These are phyloP conservation scores for Nyctalus aviator DNA, from an alignment of 2,797 vertebrate species.

Conservation along the genomic window DNA sequence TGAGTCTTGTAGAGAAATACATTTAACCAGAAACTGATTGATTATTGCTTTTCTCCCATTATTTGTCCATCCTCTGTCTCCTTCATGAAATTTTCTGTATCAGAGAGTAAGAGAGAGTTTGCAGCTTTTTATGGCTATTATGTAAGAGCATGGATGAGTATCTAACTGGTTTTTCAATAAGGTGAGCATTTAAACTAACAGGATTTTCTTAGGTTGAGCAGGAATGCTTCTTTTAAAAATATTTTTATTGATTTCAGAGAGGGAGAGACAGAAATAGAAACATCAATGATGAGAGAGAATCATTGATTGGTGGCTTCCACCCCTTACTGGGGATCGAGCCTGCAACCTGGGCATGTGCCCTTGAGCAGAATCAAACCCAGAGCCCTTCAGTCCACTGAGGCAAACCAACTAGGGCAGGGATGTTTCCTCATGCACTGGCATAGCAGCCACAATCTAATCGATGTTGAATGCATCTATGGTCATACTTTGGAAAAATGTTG, in stretches of 20 bases:
- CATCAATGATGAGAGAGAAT: no score
- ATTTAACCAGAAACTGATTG: background rate
- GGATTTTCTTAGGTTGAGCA: constrained; percentile 40
- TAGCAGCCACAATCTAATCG: background rate
- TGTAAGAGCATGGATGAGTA: background rate
- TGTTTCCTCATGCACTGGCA: background rate
- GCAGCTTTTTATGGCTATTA: constrained; percentile 36
- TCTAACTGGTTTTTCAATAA: constrained; percentile 30
- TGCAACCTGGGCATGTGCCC: no score
- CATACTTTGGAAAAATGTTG: constrained; percentile 59
- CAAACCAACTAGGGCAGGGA: background rate
- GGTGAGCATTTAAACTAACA: background rate
- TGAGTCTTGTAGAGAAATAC: background rate
- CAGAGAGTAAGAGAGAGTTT: background rate
- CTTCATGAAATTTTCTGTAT: constrained; percentile 6
- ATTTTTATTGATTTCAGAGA: no score
- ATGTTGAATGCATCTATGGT: constrained; percentile 28
- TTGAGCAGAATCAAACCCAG: no score
- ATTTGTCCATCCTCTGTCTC: constrained; percentile 45
- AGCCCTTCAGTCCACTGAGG: no score
- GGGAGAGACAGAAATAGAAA: no score
- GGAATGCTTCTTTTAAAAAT: background rate
- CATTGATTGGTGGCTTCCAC: no score
- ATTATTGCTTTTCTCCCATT: background rate
- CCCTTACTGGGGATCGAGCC: no score